These are phyloP conservation scores for Semicossyphus pulcher DNA, from an alignment of 2,113 vertebrate genomes.

Conservation along the genomic window DNA sequence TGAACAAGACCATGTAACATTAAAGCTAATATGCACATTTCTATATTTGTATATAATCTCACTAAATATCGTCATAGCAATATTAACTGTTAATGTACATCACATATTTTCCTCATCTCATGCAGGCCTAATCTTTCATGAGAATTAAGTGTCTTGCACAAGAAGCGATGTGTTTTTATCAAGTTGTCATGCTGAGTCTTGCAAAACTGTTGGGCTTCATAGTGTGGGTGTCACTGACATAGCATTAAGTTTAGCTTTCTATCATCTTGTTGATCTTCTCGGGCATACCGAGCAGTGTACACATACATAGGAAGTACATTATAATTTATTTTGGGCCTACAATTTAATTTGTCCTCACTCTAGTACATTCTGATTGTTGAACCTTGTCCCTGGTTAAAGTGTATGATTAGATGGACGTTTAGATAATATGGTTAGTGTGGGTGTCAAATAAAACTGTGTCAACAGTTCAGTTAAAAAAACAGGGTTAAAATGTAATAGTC, in stretches of 20 bases:
- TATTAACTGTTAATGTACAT: no score
- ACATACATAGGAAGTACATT: neutral
- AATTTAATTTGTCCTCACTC: neutral
- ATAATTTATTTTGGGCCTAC: neutral
- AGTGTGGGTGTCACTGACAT: neutral
- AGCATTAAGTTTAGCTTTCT: neutral
- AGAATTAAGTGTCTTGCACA: no score
- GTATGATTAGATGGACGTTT: neutral
- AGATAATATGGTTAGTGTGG: no score
- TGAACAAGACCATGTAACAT: neutral
- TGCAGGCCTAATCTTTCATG: neutral
- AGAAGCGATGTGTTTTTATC: neutral
- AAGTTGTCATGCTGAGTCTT: neutral
- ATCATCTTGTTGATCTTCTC: neutral
- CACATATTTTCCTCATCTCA: neutral
- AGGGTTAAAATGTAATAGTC: no score
- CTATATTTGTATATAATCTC: no score
- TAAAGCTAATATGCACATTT: neutral
- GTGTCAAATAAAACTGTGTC: no score
- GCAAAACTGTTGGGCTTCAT: neutral
- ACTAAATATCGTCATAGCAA: no score
- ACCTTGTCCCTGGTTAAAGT: neutral
- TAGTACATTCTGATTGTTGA: neutral
- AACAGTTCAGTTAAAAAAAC: no score
- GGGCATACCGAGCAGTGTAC: neutral